Evolutionary conservation across 2,888 invertebrate species (phyloP).

Genomic region (Drosophila vallismaia): DNA sequence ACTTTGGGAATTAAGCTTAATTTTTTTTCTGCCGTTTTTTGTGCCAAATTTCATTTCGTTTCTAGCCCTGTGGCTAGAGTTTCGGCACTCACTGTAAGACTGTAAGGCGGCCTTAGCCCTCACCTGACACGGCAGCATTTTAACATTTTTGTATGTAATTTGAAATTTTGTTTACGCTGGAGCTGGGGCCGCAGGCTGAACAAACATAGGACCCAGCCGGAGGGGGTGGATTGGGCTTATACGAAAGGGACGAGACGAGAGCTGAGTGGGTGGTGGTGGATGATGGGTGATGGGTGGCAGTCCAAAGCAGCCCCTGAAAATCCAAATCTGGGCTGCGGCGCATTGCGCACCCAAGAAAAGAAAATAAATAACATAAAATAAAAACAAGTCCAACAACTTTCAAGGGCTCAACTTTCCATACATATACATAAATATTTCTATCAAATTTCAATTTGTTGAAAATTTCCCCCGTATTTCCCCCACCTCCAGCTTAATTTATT

Average conservation of each 20-base stretch:
- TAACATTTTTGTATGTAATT: constrained; percentile 60
- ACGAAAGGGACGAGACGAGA: neutral
- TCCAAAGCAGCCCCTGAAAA: constrained; percentile 18
- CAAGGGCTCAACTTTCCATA: constrained; percentile 12
- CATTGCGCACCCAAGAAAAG: constrained; percentile 24
- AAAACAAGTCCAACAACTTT: constrained; percentile 4
- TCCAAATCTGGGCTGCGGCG: constrained; percentile 42
- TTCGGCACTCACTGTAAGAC: constrained; percentile 13
- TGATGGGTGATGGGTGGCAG: neutral
- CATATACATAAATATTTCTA: constrained; percentile 64
- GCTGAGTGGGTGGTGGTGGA: neutral
- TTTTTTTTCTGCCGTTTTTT: neutral
- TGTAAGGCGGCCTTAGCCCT: constrained; percentile 14
- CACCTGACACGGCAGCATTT: constrained; percentile 54
- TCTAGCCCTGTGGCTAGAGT: constrained; percentile 24
- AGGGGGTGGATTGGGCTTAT: constrained; percentile 9
- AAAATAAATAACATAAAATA: neutral
- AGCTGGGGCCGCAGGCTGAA: constrained; percentile 56
- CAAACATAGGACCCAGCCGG: constrained; percentile 24
- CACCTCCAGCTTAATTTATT: neutral
- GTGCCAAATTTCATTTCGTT: neutral
- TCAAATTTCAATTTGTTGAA: constrained; percentile 77
- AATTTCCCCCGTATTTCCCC: constrained; percentile 30
- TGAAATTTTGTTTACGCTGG: constrained; percentile 69
- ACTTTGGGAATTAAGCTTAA: neutral